Evolutionary conservation across 2,113 vertebrate species (phyloP), one percentile per base, ranked within the genome.

Genomic region (Antigone vipio): DNA sequence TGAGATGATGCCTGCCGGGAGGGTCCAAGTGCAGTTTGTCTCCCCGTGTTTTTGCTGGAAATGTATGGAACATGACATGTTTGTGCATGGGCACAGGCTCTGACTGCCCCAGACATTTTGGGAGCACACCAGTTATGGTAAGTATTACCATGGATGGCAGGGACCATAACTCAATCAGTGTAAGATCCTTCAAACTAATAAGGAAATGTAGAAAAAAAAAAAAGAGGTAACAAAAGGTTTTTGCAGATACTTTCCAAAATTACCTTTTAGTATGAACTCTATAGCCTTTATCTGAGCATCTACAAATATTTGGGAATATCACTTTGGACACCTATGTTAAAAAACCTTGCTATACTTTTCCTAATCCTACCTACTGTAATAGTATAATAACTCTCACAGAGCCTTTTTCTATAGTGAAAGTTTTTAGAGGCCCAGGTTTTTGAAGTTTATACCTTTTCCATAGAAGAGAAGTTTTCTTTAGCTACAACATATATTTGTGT

Each of bases 71-170:
- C 1, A 10, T 15, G 9, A 49, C 4, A 12, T 17, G 10, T 35
- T 78, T 75, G 15, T 45, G 13, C 19, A 34, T 8, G 53, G 23
- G 16, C 30, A 49, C 16, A 50, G 14, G 2, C 9, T 84, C 19
- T 75, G 12, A 26, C 35, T 77, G 5, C 29, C 27, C n/a, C 8
- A 40, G 14, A 59, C 3, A 4, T 63, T 91, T 50, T 89, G 35
- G 15, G 27, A 89, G 4, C 10, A 11, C 3, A 3, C 5, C 18
- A 38, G 3, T 38, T 29, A 15, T 0, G 2, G 5, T 38, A 13
- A 69, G 3, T 26, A 21, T 45, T 55, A 68, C 13, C 22, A 47
- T 15, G 30, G 19, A 27, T 3, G 8, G 5, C 27, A 49, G 6
- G 9, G 12, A 63, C 22, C 2, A 3, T 45, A 66, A 56, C 11